Evolutionary conservation across 35 echinoderm and acorn worm genomes (phyloP), one percentile per base, ranked within the genome.

Genomic region (Apostichopus californicus): DNA sequence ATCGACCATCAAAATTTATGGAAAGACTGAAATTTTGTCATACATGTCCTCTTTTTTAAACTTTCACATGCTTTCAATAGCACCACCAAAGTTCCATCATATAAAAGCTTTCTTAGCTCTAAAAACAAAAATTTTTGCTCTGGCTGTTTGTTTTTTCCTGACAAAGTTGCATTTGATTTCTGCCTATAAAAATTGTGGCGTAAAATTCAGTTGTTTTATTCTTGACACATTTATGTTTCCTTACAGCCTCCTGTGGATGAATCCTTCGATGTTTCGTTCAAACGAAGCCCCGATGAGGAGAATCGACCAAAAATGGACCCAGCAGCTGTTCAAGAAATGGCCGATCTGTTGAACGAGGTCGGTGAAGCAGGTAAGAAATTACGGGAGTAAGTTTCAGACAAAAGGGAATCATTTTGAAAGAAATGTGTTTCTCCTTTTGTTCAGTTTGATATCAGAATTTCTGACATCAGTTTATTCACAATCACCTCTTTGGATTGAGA

Each of bases 231-330:
- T 12, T 83, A 9, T 57, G 79, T 83, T 54, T 80, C 23, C 15
- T 54, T 52, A 83, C 87, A 95, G 94, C 91, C 91, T 15, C 86
- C 92, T 18, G 94, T 95, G 17, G 91, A 92, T 90, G 94, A 95
- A 64, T 57, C n/a, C 23, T 79, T 93, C 6, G 92, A 93, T 77
- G 77, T 87, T 8, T 77, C 91, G 1, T 20, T 17, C 11, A 55
- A 52, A 8, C 4, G 83, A 8, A 91, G 94, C 4, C 81, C 71
- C 1, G 86, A 17, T 10, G 85, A 92, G 78, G 78, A 77, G 9
- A 90, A 60, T 25, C 78, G 93, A 55, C 78, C 87, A 53, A 78
- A 58, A 54, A 93, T 90, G 71, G 79, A 91, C 15, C 91, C 91
- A 71, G 91, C 57, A 18, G 73, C 85, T 26, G 73, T 95, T 13